Evolutionary conservation across 2,113 vertebrate genomes (phyloP).

Genomic region (Accipiter cooperii): DNA sequence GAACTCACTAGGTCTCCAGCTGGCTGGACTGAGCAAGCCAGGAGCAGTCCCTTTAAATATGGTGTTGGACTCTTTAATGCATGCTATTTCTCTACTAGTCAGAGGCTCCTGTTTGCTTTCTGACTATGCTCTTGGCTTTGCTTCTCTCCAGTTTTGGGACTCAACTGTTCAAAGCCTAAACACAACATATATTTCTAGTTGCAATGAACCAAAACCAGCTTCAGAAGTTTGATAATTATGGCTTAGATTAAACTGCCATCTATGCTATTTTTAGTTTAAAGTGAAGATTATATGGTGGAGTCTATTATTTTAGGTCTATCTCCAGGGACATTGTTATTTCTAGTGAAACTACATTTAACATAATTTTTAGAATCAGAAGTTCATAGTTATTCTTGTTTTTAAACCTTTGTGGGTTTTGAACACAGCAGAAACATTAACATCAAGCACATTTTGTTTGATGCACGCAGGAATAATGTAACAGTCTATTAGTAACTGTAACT

Average conservation of each 20-base stretch:
- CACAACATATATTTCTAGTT: constrained; percentile 4
- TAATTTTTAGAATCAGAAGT: neutral
- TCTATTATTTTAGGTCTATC: constrained; percentile 66
- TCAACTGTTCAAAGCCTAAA: constrained; percentile 36
- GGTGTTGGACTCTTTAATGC: neutral
- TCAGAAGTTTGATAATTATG: constrained; percentile 43
- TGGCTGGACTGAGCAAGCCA: neutral
- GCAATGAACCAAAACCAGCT: constrained; percentile 27
- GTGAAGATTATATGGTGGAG: constrained; percentile 49
- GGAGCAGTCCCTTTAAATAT: neutral
- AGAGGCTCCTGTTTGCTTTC: constrained; percentile 27
- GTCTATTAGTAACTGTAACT: constrained; percentile 49
- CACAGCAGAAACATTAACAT: neutral
- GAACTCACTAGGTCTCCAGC: neutral
- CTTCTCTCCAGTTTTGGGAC: neutral
- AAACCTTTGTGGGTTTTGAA: constrained; percentile 10
- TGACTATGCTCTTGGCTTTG: constrained; percentile 23
- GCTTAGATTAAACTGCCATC: constrained; percentile 50
- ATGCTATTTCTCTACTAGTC: neutral
- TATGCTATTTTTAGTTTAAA: constrained; percentile 67
- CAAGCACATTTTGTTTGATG: constrained; percentile 26
- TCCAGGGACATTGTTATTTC: constrained; percentile 66
- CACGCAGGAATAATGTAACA: constrained; percentile 19
- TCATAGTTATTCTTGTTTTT: constrained; percentile 5
- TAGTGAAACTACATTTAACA: constrained; percentile 33